Evolutionary conservation across 64 coral and sea anemone species (phyloP), one percentile per base, ranked within the genome.

Genomic region (Dendronephthya gigantea): DNA sequence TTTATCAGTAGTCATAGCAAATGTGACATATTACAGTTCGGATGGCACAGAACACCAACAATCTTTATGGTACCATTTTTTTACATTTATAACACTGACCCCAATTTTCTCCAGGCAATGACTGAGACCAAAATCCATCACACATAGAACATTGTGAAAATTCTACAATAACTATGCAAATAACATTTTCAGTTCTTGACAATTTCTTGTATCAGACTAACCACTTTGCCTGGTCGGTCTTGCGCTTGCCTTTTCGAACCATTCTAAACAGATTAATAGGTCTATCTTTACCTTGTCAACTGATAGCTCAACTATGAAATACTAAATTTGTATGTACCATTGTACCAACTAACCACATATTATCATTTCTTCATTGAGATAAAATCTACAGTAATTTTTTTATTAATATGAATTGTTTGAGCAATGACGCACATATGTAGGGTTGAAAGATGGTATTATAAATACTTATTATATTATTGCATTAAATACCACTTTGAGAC

Each of bases 191-290:
- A n/a, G n/a, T n/a, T n/a, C n/a, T n/a, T n/a, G n/a, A n/a, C n/a
- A 75, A 30, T 33, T 79, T 79, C 29, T 35, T 79, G 9, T 79
- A 33, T 12, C 36, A 29, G 30, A 36, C 72, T 79, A 1, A 36
- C 72, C 72, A 79, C 34, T 79, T 79, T 39, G 32, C 72, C 11
- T 19, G 72, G 72, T 79, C 72, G 15, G 72, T 79, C 36, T 79
- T 79, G 15, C 72, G 9, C 29, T 74, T 74, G 32, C 30, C 22
- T 11, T 74, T 74, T 74, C 68, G 22, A 74, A 74, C 68, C 68
- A 74, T 74, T 35, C 32, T 35, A 30, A 74, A n/a, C n/a, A 13
- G 30, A 74, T 30, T 19, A 74, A 19, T n/a, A 74, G n/a, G n/a
- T 74, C 68, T 74, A 30, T 27, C 30, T 74, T 22, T 16, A 62